A percentile compares a stretch with the other conserved stretches of the same genome.
Evolutionary conservation across 2,888 invertebrate genomes (phyloP).

Genomic region (Monochamus alternatus): DNA sequence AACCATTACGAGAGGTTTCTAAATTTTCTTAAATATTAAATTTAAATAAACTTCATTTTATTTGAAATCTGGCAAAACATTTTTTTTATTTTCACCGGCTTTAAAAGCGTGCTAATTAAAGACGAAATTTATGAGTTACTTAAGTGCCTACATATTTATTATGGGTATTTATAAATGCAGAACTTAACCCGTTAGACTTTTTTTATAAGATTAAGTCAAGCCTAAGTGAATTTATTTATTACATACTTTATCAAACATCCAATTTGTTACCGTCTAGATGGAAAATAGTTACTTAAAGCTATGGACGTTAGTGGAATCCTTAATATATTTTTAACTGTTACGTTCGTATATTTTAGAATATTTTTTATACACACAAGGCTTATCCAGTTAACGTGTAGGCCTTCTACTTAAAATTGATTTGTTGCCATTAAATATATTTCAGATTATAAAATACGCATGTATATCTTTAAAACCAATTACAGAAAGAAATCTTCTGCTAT

Average conservation of each 20-base stretch:
- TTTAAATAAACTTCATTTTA: background rate
- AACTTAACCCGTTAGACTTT: conserved; percentile 26
- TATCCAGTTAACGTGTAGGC: too few relatives aligned
- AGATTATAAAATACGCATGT: too few relatives aligned
- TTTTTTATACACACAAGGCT: too few relatives aligned
- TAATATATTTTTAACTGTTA: background rate
- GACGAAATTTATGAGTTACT: conserved; percentile 19
- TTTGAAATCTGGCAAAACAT: background rate
- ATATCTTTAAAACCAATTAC: too few relatives aligned
- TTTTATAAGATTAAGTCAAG: conserved; percentile 6
- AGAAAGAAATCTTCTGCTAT: too few relatives aligned
- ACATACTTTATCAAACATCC: conserved; percentile 29
- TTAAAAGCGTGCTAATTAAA: conserved; percentile 7
- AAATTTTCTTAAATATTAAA: too few relatives aligned
- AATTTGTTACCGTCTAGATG: conserved; percentile 30
- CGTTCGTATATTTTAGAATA: too few relatives aligned
- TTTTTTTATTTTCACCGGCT: conserved; percentile 15
- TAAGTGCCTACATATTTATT: conserved; percentile 10
- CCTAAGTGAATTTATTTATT: conserved; percentile 15
- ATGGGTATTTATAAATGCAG: conserved; percentile 34
- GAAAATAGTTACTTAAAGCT: conserved; percentile 25
- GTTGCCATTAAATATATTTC: too few relatives aligned
- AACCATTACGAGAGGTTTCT: too few relatives aligned
- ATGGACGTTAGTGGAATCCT: conserved; percentile 8
- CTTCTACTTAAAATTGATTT: too few relatives aligned